Conservation (phyloP, 2,113 vertebrate species). For the Puma concolor region DNA sequence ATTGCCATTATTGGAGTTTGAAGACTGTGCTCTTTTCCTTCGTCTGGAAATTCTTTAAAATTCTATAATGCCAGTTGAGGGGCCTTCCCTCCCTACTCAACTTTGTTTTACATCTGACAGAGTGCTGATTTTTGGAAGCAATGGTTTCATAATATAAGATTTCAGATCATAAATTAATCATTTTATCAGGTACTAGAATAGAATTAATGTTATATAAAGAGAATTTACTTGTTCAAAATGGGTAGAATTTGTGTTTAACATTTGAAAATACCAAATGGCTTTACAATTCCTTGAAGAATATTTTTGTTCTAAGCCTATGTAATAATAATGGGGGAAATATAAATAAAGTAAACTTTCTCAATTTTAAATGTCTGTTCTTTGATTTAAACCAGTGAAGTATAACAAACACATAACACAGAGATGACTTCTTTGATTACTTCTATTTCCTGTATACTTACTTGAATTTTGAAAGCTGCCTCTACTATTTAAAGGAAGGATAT, state of each 20-base stretch:
- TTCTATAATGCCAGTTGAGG: background rate
- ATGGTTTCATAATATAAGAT: background rate
- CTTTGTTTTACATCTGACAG: background rate
- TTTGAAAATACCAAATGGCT: slow-evolving; percentile 22
- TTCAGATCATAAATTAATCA: background rate
- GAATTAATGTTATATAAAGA: background rate
- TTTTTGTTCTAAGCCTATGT: background rate
- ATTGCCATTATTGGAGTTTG: background rate
- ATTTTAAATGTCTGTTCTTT: background rate
- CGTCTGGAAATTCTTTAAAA: background rate
- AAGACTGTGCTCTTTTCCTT: background rate
- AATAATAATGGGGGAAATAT: background rate
- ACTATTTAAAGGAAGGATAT: background rate
- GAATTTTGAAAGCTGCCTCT: background rate
- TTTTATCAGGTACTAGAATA: background rate
- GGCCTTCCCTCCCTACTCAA: background rate
- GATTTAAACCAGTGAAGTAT: background rate
- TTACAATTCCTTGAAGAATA: background rate
- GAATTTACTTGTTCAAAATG: background rate
- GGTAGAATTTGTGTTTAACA: background rate
- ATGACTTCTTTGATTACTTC: background rate
- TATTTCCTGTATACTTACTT: background rate
- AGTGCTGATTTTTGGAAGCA: slow-evolving; percentile 8
- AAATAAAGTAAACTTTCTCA: background rate
- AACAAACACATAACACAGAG: background rate